Percentiles rank a stretch among this genome's conserved stretches.
phyloP scores from a whole-genome alignment of 2,888 invertebrate genomes.

The Heliconius charithonia region DNA sequence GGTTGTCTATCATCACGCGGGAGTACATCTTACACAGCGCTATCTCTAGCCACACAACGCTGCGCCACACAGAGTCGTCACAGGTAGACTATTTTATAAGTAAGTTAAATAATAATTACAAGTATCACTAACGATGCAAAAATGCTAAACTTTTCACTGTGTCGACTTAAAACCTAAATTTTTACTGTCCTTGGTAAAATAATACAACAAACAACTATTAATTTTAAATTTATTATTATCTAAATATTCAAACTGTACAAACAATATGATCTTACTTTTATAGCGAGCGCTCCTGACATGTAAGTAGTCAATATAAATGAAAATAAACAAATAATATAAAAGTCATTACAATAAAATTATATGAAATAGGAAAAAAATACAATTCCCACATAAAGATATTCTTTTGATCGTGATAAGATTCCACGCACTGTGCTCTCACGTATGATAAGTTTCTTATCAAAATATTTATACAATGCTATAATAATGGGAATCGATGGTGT shows the following conservation, averaged over 20 bases:
- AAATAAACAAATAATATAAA: not conserved
- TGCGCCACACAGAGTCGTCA: no score
- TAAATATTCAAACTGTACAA: slow-evolving; percentile 14
- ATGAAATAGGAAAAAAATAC: not conserved
- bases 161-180: no score
- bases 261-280: not conserved
- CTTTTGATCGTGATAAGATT: not conserved
- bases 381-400: not conserved
- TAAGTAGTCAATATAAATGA: not conserved
- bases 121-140: no score
- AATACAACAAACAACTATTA: not conserved
- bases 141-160: no score
- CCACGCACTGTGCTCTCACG: not conserved
- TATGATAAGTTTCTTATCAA: not conserved
- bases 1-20: no score
- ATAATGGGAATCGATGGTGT: no score
- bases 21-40: no score
- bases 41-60: no score
- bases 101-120: no score
- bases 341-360: not conserved
- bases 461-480: not conserved
- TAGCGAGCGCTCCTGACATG: not conserved
- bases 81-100: no score
- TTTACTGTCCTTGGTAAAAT: not conserved
- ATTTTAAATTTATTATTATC: not conserved